A percentile compares a stretch with the other conserved stretches of the same genome.
These are phyloP conservation scores for Myodes glareolus DNA, from an alignment of 2,113 vertebrate genomes.

Conservation along the genomic window DNA sequence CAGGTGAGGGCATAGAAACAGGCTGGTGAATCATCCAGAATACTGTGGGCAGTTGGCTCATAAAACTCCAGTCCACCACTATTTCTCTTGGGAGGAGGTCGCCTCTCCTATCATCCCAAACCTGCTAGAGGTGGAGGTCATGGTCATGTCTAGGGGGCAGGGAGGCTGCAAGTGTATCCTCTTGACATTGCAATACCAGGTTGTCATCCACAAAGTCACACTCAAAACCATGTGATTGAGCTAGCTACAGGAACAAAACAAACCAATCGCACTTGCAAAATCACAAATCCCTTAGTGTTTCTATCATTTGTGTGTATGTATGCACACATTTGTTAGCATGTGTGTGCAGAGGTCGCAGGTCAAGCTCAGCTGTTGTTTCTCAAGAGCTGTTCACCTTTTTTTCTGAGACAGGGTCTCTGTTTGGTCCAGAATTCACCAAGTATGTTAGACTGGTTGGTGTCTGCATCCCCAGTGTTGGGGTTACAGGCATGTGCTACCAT, in stretches of 20 bases:
- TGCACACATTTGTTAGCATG: background rate
- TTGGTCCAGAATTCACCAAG: background rate
- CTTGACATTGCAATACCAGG: background rate
- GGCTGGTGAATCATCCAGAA: background rate
- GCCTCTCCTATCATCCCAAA: background rate
- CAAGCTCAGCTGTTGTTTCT: background rate
- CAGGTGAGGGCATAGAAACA: background rate
- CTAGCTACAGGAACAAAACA: background rate
- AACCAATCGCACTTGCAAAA: background rate
- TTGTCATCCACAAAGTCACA: background rate
- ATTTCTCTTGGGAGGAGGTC: background rate
- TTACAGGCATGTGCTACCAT: background rate
- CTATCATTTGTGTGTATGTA: background rate
- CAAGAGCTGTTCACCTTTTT: background rate
- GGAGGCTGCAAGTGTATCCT: background rate
- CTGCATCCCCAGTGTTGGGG: background rate
- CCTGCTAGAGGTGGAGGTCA: too few species aligned
- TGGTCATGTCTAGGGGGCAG: too few species aligned
- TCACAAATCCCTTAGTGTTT: background rate
- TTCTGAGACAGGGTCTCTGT: background rate
- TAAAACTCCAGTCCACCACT: background rate
- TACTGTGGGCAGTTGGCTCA: fast-evolving
- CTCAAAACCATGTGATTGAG: background rate
- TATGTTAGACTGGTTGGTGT: background rate
- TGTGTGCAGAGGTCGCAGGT: background rate